A percentile compares a stretch with the other conserved stretches of the same genome.
phyloP scores from a whole-genome alignment of 2,888 invertebrate genomes.

The Diaphora mendica region DNA sequence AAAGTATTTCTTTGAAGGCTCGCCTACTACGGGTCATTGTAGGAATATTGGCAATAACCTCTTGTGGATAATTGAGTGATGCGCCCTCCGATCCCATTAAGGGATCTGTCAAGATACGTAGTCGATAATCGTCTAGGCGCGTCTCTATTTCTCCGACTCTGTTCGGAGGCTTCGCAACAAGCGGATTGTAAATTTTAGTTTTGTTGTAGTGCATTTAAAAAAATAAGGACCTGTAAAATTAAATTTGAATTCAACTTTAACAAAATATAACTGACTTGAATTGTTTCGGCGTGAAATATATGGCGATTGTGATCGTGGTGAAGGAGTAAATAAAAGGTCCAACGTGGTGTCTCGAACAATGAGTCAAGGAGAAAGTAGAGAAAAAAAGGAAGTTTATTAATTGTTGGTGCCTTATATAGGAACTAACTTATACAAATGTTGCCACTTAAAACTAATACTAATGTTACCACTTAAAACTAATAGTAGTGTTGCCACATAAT shows the following conservation, averaged over 20 bases:
- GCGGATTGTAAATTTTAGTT: slow-evolving; percentile 7
- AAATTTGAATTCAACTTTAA: background rate
- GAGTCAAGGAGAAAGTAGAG: too few species aligned
- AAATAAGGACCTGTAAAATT: background rate
- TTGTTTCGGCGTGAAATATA: too few species aligned
- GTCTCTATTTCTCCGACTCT: slow-evolving; percentile 48
- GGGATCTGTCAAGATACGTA: slow-evolving; percentile 66
- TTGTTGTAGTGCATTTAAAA: background rate
- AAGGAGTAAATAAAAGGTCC: too few species aligned
- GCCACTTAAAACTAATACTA: too few species aligned
- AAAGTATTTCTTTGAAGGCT: slow-evolving; percentile 26
- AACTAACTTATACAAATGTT: too few species aligned
- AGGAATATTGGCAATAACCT: slow-evolving; percentile 65
- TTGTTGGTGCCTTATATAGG: too few species aligned
- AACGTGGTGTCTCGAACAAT: too few species aligned
- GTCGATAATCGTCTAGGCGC: slow-evolving; percentile 59
- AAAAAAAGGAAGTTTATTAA: too few species aligned
- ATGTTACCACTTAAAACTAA: too few species aligned
- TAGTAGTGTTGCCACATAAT: too few species aligned
- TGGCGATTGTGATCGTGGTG: too few species aligned
- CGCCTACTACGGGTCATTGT: slow-evolving; percentile 37
- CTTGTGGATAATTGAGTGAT: slow-evolving; percentile 69
- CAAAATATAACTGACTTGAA: too few species aligned
- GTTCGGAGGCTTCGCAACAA: slow-evolving; percentile 14
- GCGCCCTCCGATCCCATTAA: slow-evolving; percentile 66